These are phyloP conservation scores for Amphiura filiformis DNA, from an alignment of 35 echinoderm and acorn worm genomes.

Conservation along the genomic window DNA sequence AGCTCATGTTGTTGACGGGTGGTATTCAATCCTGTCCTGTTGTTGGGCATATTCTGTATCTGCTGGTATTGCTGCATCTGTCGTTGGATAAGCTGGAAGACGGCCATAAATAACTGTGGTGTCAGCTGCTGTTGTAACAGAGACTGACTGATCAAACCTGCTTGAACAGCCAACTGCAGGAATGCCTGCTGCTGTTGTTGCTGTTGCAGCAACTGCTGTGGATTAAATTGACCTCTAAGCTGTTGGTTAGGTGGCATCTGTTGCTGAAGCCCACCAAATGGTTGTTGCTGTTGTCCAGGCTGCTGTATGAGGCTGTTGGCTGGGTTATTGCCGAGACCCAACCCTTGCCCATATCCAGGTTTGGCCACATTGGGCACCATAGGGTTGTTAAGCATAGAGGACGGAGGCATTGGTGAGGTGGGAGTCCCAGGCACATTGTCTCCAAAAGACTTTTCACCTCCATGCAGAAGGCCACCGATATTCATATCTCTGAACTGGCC, in stretches of 20 bases:
- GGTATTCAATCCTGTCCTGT: neutral
- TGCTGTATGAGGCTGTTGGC: neutral
- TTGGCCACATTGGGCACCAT: conserved; percentile 28
- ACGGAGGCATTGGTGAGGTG: conserved; percentile 26
- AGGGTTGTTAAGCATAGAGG: conserved; percentile 19
- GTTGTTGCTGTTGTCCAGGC: conserved; percentile 26
- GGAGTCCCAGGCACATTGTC: conserved; percentile 26
- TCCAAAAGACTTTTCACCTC: conserved; percentile 39
- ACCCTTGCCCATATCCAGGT: conserved; percentile 24
- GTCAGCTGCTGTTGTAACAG: conserved; percentile 58
- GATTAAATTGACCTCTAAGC: conserved; percentile 53
- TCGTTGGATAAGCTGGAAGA: conserved; percentile 13
- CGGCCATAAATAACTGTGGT: conserved; percentile 5
- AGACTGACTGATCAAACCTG: conserved; percentile 62
- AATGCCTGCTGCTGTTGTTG: conserved; percentile 73
- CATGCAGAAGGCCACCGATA: conserved; percentile 28
- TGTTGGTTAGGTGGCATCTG: conserved; percentile 51
- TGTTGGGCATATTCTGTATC: neutral
- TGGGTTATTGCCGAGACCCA: neutral
- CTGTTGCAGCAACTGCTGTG: conserved; percentile 67
- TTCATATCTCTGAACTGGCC: conserved; percentile 46
- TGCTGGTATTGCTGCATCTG: conserved; percentile 20
- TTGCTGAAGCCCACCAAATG: conserved; percentile 21
- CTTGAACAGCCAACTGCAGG: conserved; percentile 76
- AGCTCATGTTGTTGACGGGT: neutral